Conservation (phyloP, 2,797 vertebrate genomes). For the Zalophus californianus region DNA sequence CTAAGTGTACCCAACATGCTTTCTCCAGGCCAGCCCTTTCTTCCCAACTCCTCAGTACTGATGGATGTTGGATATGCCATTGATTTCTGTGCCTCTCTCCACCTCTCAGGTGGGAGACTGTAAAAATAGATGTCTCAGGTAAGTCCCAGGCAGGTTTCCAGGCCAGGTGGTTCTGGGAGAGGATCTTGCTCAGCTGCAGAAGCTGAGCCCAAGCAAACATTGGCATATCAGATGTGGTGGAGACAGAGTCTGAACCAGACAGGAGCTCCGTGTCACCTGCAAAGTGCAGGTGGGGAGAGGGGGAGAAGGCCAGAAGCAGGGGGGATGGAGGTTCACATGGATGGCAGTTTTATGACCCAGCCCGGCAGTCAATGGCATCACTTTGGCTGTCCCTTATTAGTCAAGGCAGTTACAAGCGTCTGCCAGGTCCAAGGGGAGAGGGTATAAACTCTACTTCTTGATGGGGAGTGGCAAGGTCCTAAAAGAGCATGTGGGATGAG, state of each 20-base stretch:
- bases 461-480: background rate
- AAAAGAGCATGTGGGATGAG: background rate
- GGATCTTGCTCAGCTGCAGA: background rate
- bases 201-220: background rate
- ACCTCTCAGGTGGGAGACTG: background rate
- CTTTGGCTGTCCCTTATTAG: too few species aligned
- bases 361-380: background rate
- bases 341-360: background rate
- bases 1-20: background rate
- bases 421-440: background rate
- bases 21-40: background rate
- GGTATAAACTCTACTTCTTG: background rate
- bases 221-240: background rate
- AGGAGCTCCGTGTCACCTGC: background rate
- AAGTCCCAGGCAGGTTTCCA: background rate
- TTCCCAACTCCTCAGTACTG: background rate
- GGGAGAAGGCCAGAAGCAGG: background rate
- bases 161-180: background rate
- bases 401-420: background rate
- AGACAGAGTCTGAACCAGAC: background rate
- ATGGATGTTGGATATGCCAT: background rate
- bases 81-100: background rate
- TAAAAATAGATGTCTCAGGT: background rate
- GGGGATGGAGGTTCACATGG: background rate
- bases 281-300: background rate